phyloP scores from a whole-genome alignment of 2,797 vertebrate species.

The Acanthopagrus latus region DNA sequence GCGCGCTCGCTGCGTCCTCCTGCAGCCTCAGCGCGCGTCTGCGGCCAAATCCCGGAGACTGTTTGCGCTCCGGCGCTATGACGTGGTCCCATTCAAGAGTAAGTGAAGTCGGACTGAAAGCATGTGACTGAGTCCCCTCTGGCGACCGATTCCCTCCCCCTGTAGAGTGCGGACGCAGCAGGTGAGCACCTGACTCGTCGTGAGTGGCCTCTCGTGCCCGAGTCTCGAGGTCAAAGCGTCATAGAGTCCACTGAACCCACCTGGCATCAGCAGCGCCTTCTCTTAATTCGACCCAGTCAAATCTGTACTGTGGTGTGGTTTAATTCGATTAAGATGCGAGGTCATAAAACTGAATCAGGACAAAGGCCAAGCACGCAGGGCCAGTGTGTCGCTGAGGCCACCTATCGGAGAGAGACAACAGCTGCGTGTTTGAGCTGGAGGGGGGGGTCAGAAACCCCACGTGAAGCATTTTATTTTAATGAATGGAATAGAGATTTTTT shows the following conservation, averaged over 20 bases:
- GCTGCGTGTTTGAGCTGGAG: neutral
- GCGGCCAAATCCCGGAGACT: conserved; percentile 37
- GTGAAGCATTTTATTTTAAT: conserved; percentile 12
- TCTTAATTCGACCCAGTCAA: conserved; percentile 1
- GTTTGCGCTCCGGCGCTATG: conserved; percentile 56
- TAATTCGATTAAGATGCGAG: conserved; percentile 33
- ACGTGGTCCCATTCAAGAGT: conserved; percentile 70
- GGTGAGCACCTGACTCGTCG: neutral
- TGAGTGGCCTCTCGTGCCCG: neutral
- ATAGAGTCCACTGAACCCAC: neutral
- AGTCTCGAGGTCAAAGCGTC: neutral
- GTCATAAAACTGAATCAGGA: conserved; percentile 47
- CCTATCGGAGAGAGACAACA: conserved; percentile 57
- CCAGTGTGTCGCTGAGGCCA: conserved; percentile 59
- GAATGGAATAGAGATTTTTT: conserved; percentile 9
- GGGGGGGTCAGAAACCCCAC: neutral
- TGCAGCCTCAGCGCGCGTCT: conserved; percentile 66
- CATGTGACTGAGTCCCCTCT: conserved; percentile 35
- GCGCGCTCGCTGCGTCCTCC: conserved; percentile 47
- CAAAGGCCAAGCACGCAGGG: conserved; percentile 22
- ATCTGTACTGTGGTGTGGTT: conserved; percentile 15
- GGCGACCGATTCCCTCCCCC: neutral
- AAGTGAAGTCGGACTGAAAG: conserved; percentile 39
- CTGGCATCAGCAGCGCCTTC: neutral
- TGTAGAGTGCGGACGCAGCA: neutral